Percentiles rank a stretch among this genome's conserved stretches.
Evolutionary conservation across 1,140 invertebrate genomes (phyloP).

Genomic region (Drosophila gunungcola): DNA sequence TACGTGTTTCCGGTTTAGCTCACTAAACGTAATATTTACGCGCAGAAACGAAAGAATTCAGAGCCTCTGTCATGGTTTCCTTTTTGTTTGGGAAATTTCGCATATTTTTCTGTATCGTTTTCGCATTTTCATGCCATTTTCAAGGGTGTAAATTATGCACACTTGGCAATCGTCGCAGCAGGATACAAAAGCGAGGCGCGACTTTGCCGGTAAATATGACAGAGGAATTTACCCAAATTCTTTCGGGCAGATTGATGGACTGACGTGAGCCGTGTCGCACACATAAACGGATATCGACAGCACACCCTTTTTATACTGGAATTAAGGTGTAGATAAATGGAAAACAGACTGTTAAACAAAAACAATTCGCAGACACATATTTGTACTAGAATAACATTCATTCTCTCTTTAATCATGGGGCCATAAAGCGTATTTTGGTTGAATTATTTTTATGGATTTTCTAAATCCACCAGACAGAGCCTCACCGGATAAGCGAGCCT

Average conservation of each 20-base stretch:
- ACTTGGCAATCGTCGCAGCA: slow-evolving; percentile 75
- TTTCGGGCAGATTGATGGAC: slow-evolving; percentile 40
- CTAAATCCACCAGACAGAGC: slow-evolving; percentile 14
- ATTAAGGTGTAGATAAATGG: slow-evolving; percentile 33
- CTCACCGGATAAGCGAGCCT: background rate
- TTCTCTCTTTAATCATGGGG: slow-evolving; percentile 20
- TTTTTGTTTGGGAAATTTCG: slow-evolving; percentile 19
- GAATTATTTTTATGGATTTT: slow-evolving; percentile 30
- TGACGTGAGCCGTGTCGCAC: slow-evolving; percentile 10
- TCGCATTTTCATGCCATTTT: slow-evolving; percentile 81
- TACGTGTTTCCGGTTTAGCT: background rate
- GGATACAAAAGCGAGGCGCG: slow-evolving; percentile 38
- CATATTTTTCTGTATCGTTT: slow-evolving; percentile 40
- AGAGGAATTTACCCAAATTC: slow-evolving; percentile 41
- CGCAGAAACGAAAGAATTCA: slow-evolving; percentile 11
- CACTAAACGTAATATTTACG: background rate
- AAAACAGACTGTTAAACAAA: slow-evolving; percentile 14
- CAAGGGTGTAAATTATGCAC: slow-evolving; percentile 79
- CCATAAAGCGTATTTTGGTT: slow-evolving; percentile 16
- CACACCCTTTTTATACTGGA: slow-evolving; percentile 5
- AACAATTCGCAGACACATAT: slow-evolving; percentile 6
- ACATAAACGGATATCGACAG: slow-evolving; percentile 23
- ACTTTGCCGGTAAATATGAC: slow-evolving; percentile 32
- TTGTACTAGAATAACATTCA: slow-evolving; percentile 8
- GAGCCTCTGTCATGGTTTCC: background rate